Base-by-base conservation (phyloP, 2,888 invertebrate species). In the Mythimna loreyi region DNA sequence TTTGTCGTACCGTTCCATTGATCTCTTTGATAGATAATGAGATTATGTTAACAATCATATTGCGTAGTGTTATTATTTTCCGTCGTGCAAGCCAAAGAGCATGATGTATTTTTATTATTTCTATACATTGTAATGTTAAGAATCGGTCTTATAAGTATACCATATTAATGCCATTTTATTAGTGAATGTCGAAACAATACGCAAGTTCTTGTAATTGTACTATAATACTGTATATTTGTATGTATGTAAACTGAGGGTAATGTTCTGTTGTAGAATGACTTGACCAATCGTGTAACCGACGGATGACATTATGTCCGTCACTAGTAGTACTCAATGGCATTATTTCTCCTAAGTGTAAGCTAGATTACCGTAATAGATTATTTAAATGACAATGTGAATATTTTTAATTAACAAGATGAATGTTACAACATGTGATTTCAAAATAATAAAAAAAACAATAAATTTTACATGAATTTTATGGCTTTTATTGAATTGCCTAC, bases 371-470 rank as follows among this genome's bases (percentile, higher is more conserved):
- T 95, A 96, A 96, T 96, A 96, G 96, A 96, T 96, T 96, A 96
- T 96, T 96, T 94, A 95, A 96, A 96, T 96, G 96, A 96, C 96
- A 97, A 96, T 97, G 96, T 96, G 96, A 96, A 96, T 96, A 96
- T 96, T 96, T 96, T 96, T 96, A 96, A 96, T 96, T 96, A 91
- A 94, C 95, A 96, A 96, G 95, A 96, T 97, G 96, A 96, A 96
- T 96, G 96, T 96, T 96, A 95, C 93, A 93, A 95, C 94, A 96
- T 96, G 96, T 96, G 95, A 96, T 96, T 96, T 96, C 95, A 96
- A 96, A 96, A 96, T 96, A 96, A 96, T 92, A 92, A 96, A 96
- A 95, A 95, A 94, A 93, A 92, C 92, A 95, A 96, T 96, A 96
- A 96, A 96, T 97, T 96, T 96, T 96, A 96, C 96, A 96, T 93